Evolutionary conservation across 2,888 invertebrate species (phyloP), one percentile per base, ranked within the genome.

Genomic region (Teleogryllus oceanicus): DNA sequence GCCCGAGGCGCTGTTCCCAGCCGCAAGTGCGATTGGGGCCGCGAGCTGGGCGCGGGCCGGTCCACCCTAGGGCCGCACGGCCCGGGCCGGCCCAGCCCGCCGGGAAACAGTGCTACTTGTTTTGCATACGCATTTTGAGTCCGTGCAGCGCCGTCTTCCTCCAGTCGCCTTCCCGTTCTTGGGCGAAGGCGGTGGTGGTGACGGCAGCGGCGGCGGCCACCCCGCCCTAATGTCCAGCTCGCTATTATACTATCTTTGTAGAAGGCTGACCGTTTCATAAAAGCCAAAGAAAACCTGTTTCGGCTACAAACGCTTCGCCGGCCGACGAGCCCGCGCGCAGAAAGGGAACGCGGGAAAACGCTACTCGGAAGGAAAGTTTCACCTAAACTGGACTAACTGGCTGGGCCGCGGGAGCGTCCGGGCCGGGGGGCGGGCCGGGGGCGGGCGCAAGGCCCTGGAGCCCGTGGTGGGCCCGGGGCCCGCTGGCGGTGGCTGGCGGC

Each of bases 221-320:
- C 62, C 62, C 62, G n/a, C n/a, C n/a, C 62, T 13, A 62, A 62
- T 62, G 62, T 62, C 62, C n/a, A 62, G n/a, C 62, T 18, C 62
- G n/a, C 62, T 62, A 62, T 62, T 62, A 62, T 62, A 62, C 62
- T 62, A 62, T 62, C 62, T 62, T 62, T 62, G 62, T 62, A 62
- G 62, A 62, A 62, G 62, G 62, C n/a, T 62, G 62, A 62, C 62
- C 62, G 62, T 62, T 62, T 62, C 62, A 62, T 62, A 62, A 62
- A n/a, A 13, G 62, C 62, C 62, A 62, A 62, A 62, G 62, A 62
- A 62, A 62, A 62, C 62, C 62, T 62, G 62, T 62, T 62, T 62
- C n/a, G 62, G 62, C 16, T 62, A 62, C 62, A 62, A 62, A 62
- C n/a, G 62, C 62, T 18, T 4, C 62, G 62, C 13, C n/a, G 62